Percentiles rank a stretch among this genome's conserved stretches.
phyloP scores from a whole-genome alignment of 2,797 vertebrate species.

The Periophthalmus magnuspinnatus region DNA sequence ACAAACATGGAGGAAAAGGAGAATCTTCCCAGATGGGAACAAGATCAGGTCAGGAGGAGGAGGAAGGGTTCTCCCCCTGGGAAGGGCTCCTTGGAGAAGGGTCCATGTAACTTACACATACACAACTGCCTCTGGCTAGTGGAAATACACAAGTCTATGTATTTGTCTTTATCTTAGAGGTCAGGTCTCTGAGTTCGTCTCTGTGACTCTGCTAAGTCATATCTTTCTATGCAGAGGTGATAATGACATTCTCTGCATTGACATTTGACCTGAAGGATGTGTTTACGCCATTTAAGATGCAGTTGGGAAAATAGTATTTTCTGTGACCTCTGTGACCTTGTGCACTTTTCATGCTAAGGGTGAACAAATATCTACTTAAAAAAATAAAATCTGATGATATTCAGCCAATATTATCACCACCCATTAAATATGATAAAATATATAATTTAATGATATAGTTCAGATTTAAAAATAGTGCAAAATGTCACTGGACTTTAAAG shows the following conservation, averaged over 20 bases:
- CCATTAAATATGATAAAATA: too few relatives aligned
- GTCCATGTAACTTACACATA: slow-evolving; percentile 35
- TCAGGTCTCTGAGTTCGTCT: slow-evolving; percentile 32
- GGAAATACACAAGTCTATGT: slow-evolving; percentile 14
- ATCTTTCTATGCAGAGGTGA: slow-evolving; percentile 24
- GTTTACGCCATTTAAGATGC: not conserved
- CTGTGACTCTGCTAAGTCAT: slow-evolving; percentile 8
- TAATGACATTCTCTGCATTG: slow-evolving; percentile 2
- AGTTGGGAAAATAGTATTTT: too few relatives aligned
- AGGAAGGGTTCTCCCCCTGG: slow-evolving; percentile 39
- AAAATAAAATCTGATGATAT: too few relatives aligned
- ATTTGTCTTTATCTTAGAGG: slow-evolving; percentile 32
- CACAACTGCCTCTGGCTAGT: slow-evolving; percentile 20
- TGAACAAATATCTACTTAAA: too few relatives aligned
- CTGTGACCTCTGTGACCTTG: too few relatives aligned
- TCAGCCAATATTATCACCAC: too few relatives aligned
- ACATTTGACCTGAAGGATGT: not conserved
- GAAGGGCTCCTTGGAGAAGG: slow-evolving; percentile 39
- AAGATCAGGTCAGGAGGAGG: slow-evolving; percentile 52
- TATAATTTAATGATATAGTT: too few relatives aligned
- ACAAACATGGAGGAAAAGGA: slow-evolving; percentile 58
- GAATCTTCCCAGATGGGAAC: slow-evolving; percentile 57
- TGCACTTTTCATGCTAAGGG: too few relatives aligned
- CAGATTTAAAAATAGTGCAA: too few relatives aligned
- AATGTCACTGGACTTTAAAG: too few relatives aligned